Evolutionary conservation across 2,113 vertebrate species (phyloP), one percentile per base, ranked within the genome.

Genomic region (Acanthisitta chloris): DNA sequence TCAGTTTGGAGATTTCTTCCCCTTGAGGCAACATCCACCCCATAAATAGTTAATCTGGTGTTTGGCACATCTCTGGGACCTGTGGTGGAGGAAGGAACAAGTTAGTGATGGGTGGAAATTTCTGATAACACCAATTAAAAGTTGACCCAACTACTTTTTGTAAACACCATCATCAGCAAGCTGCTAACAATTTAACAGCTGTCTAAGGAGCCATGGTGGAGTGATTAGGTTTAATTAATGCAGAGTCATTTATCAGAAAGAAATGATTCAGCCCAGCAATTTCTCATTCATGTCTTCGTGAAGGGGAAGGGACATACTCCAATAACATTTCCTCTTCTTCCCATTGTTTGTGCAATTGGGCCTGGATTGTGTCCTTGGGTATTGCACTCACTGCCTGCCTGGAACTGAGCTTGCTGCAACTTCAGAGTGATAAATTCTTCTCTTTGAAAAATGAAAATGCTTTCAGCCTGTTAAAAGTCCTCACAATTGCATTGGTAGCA

Each of bases 171-270:
- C 77, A 74, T 73, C 86, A 88, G 67, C 62, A 59, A 58, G n/a
- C 54, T 77, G 59, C 33, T 74, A 81, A 88, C 25, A 77, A 80
- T 88, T 82, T 26, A 59, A 59, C 48, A 92, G 72, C 51, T 3
- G 1, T n/a, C 20, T 13, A 81, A 82, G 65, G 40, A 91, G 36
- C 33, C 71, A 23, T 20, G 55, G 21, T 88, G 36, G 40, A 72
- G 73, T 79, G 36, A 94, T 95, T 94, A 94, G 33, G 40, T 65
- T 74, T 96, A 96, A 97, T 96, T 91, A 95, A 94, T 23, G 42
- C 8, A 10, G 38, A 46, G 73, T 26, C 14, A 0, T 84, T 96
- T 94, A 89, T 94, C 86, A 91, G 86, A 85, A 83, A 93, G 25
- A 88, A 92, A 49, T 94, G 46, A 93, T 93, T 97, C 95, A 97